These are phyloP conservation scores for Camponotus floridanus DNA, from an alignment of 1,140 invertebrate species.

Conservation along the genomic window DNA sequence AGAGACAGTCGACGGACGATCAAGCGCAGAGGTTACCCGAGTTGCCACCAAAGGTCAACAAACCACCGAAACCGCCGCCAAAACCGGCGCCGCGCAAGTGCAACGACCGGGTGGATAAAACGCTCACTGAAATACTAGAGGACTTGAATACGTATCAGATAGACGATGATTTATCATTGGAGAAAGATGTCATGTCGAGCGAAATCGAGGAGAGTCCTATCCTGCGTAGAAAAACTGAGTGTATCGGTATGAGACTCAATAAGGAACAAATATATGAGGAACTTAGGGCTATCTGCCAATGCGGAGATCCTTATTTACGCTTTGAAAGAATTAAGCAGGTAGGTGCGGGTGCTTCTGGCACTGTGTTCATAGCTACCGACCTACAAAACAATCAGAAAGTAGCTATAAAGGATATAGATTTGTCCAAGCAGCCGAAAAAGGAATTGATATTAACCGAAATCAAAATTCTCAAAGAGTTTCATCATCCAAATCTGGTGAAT, in stretches of 20 bases:
- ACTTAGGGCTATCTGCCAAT: conserved; percentile 92
- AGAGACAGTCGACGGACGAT: conserved; percentile 76
- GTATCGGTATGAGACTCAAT: conserved; percentile 86
- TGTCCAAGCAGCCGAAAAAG: conserved; percentile 97
- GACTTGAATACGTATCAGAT: conserved; percentile 77
- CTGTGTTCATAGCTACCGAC: conserved; percentile 96
- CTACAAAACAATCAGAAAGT: conserved; percentile 92
- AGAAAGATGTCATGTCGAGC: conserved; percentile 25
- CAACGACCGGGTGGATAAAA: conserved; percentile 81
- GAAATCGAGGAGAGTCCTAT: conserved; percentile 82
- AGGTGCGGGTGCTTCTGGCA: conserved; percentile 96
- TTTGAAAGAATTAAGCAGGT: conserved; percentile 95
- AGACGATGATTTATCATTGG: conserved; percentile 65
- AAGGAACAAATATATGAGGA: conserved; percentile 96
- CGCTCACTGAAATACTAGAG: conserved; percentile 85
- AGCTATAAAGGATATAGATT: conserved; percentile 98
- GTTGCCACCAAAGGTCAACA: conserved; percentile 78
- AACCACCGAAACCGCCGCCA: conserved; percentile 78
- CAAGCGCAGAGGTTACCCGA: conserved; percentile 77
- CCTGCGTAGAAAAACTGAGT: conserved; percentile 84
- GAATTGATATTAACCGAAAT: conserved; percentile 98
- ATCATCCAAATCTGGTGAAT: conserved; percentile 99
- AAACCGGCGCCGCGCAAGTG: conserved; percentile 82
- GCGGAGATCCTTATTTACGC: conserved; percentile 91
- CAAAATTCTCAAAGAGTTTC: conserved; percentile 96